Percentiles rank a stretch among this genome's conserved stretches.
Conservation (phyloP, 2,888 invertebrate genomes). For the Ischnus inquisitorius region DNA sequence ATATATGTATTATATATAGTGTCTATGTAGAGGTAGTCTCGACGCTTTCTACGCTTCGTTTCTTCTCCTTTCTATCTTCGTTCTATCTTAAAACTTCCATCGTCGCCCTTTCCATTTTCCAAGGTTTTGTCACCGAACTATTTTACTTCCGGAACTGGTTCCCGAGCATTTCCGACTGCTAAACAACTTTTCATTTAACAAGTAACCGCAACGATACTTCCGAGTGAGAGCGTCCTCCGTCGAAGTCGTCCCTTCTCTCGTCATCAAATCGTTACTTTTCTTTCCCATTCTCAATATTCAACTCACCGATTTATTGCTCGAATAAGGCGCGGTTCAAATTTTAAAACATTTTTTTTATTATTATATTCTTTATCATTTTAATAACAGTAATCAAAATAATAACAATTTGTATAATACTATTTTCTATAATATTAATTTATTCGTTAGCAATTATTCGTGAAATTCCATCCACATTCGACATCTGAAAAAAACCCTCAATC, state of each 20-base stretch:
- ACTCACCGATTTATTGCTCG: no score
- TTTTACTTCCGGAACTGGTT: constrained; percentile 20
- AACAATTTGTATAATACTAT: no score
- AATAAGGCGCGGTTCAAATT: no score
- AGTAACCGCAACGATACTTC: constrained; percentile 7
- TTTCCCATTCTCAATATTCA: not conserved
- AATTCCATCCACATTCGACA: no score
- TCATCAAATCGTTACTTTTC: not conserved
- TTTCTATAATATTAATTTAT: no score
- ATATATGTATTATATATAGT: constrained; percentile 13
- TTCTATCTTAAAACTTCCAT: constrained; percentile 54
- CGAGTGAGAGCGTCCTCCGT: constrained; percentile 7
- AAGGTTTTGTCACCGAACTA: constrained; percentile 29
- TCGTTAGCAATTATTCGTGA: no score
- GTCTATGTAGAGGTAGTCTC: no score
- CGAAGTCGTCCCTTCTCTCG: constrained; percentile 13
- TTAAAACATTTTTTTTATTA: no score
- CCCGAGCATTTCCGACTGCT: constrained; percentile 1
- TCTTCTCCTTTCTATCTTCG: constrained; percentile 41
- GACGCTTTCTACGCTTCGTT: not conserved
- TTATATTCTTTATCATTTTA: no score
- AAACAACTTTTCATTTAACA: constrained; percentile 49
- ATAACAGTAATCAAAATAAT: no score
- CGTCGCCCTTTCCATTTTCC: constrained; percentile 50
- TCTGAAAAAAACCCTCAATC: no score